A percentile compares a stretch with the other conserved stretches of the same genome.
Evolutionary conservation across 2,888 invertebrate genomes (phyloP).

Genomic region (Caenorhabditis drosophilae): DNA sequence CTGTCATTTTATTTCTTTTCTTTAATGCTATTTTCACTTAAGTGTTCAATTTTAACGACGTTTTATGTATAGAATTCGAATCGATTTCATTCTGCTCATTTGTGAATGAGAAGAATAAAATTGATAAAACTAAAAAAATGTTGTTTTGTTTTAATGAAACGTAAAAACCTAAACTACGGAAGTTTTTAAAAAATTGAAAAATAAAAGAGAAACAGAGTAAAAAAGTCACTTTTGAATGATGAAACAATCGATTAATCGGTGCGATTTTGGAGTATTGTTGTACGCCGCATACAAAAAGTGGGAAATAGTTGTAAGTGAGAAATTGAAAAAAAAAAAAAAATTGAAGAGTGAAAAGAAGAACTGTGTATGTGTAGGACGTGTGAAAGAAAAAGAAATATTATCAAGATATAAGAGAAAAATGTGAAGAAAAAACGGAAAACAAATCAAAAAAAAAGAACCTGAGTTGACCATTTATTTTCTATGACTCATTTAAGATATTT

Average conservation of each 20-base stretch:
- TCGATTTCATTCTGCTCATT: too few species aligned
- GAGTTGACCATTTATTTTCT: too few species aligned
- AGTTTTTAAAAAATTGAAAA: too few species aligned
- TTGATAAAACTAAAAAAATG: too few species aligned
- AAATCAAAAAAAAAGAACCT: constrained; percentile 1
- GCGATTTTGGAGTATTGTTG: background rate
- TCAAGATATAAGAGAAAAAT: too few species aligned
- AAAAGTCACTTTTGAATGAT: background rate
- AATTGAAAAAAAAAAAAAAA: background rate
- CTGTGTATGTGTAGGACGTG: too few species aligned
- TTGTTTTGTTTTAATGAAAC: too few species aligned
- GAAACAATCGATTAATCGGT: background rate
- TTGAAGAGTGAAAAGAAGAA: background rate
- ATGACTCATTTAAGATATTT: background rate
- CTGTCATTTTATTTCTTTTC: background rate
- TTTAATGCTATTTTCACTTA: background rate
- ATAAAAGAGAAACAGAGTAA: background rate
- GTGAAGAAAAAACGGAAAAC: background rate
- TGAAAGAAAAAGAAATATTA: too few species aligned
- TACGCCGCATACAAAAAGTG: background rate
- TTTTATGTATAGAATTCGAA: too few species aligned
- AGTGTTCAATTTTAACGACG: background rate
- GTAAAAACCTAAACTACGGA: too few species aligned
- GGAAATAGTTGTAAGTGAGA: constrained; percentile 7
- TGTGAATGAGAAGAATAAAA: too few species aligned